Evolutionary conservation across 2,113 vertebrate species (phyloP).

Genomic region (Charina bottae): DNA sequence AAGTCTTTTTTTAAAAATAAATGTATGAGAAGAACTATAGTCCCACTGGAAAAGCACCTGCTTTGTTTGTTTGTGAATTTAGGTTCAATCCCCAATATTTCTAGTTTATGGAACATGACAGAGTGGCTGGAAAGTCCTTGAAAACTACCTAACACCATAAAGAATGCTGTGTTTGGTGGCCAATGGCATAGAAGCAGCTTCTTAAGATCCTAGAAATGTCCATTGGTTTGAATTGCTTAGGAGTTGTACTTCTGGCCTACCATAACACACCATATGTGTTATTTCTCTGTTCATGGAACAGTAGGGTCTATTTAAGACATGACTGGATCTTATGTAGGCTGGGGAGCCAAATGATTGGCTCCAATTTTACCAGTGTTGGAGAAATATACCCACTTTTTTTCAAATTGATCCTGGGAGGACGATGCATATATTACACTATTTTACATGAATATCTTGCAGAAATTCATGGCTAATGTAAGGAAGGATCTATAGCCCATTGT

Average conservation of each 20-base stretch:
- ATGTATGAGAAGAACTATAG: neutral
- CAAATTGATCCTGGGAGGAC: neutral
- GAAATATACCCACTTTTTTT: neutral
- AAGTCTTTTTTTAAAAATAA: neutral
- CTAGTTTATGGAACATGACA: neutral
- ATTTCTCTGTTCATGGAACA: neutral
- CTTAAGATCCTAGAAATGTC: neutral
- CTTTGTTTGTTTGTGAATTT: neutral
- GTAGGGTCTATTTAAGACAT: neutral
- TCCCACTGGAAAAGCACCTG: neutral
- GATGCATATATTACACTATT: slow-evolving; percentile 41
- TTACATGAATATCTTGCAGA: slow-evolving; percentile 10
- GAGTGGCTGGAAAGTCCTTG: neutral
- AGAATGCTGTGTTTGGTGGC: neutral
- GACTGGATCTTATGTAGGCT: neutral
- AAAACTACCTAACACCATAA: neutral
- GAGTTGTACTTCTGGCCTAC: neutral
- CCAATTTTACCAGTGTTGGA: neutral
- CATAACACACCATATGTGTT: neutral
- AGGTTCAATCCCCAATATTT: neutral
- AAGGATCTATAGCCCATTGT: slow-evolving; percentile 37
- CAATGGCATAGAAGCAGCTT: neutral
- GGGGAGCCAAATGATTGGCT: neutral
- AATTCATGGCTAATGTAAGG: slow-evolving; percentile 42
- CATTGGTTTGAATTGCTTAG: neutral